Evolutionary conservation across 2,797 vertebrate species (phyloP).

Genomic region (Lithobates pipiens): DNA sequence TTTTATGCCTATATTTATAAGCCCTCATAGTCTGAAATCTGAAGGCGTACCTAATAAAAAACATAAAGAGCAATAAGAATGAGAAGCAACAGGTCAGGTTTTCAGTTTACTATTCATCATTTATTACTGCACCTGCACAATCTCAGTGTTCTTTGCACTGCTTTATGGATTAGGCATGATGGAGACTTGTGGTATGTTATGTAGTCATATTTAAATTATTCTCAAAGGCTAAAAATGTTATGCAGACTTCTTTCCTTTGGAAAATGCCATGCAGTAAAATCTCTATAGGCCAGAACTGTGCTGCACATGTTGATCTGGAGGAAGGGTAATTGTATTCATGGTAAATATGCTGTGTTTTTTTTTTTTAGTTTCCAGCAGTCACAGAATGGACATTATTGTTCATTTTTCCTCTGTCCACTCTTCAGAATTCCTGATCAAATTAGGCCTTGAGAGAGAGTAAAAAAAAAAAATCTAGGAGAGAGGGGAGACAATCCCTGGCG

Average conservation of each 20-base stretch:
- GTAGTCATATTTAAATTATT: background rate
- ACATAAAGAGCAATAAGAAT: too few species aligned
- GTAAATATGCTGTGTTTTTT: conserved; percentile 20
- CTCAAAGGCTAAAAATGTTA: background rate
- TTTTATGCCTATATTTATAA: too few species aligned
- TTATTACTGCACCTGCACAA: too few species aligned
- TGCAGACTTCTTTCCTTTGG: background rate
- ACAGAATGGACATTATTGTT: conserved; percentile 29
- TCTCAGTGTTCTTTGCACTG: too few species aligned
- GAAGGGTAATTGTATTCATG: conserved; percentile 1
- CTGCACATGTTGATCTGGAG: background rate
- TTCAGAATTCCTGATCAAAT: conserved; percentile 26
- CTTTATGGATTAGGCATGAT: background rate
- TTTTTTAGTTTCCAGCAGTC: background rate
- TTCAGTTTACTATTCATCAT: too few species aligned
- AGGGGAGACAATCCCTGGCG: background rate
- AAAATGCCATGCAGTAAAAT: background rate
- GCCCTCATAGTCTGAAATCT: too few species aligned
- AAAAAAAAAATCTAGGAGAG: background rate
- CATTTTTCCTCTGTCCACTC: conserved; percentile 14
- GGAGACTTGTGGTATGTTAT: background rate
- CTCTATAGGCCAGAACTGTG: background rate
- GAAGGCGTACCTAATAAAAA: too few species aligned
- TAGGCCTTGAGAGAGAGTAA: background rate
- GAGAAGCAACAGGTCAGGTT: too few species aligned